Conservation (phyloP, 2,113 vertebrate genomes). For the Ifrita kowaldi region DNA sequence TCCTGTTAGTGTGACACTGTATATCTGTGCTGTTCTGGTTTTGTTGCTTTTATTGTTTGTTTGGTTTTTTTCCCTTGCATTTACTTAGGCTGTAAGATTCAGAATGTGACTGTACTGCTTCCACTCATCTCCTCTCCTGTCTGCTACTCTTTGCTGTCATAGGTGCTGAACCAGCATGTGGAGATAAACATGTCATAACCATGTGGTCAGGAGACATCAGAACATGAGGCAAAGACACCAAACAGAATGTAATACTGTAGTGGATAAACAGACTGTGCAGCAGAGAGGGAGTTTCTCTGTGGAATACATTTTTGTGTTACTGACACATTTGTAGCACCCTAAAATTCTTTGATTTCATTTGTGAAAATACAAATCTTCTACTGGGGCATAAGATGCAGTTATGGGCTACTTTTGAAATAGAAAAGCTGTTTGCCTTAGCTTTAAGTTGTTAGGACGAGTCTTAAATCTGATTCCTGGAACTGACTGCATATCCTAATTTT, state of each 20-base stretch:
- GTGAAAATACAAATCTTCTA: background rate
- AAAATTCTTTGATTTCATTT: background rate
- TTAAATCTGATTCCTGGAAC: background rate
- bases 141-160: background rate
- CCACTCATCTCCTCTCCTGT: background rate
- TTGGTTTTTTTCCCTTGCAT: background rate
- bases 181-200: background rate
- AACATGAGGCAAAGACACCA: background rate
- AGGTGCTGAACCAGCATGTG: background rate
- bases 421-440: background rate
- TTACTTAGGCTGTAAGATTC: background rate
- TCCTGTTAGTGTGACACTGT: background rate
- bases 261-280: background rate
- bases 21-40: background rate
- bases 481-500: background rate
- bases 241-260: background rate
- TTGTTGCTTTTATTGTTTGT: background rate
- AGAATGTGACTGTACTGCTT: background rate
- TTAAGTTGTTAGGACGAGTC: background rate
- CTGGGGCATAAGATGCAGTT: background rate
- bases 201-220: background rate
- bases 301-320: background rate
- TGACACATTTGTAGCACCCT: background rate
- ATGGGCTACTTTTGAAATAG: background rate
- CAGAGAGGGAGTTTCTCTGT: background rate